A percentile compares a stretch with the other conserved stretches of the same genome.
Evolutionary conservation across 2,797 vertebrate species (phyloP).

Genomic region (Gouania willdenowi): DNA sequence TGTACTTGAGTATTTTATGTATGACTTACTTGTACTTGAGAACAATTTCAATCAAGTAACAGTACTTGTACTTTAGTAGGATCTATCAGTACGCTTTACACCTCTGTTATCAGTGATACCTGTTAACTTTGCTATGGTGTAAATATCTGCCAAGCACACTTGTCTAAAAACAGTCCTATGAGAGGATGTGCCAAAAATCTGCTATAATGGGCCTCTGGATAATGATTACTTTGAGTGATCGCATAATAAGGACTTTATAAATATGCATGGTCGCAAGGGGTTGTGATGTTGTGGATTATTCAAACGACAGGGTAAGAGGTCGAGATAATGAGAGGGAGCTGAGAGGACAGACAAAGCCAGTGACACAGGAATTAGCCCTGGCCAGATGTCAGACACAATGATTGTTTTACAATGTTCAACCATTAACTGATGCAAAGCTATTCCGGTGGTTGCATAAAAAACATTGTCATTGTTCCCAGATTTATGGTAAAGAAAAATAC

Average conservation of each 20-base stretch:
- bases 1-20: too few relatives aligned
- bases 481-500: neutral
- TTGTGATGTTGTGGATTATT: conserved; percentile 69
- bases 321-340: conserved; percentile 55
- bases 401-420: conserved; percentile 16
- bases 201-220: conserved; percentile 71
- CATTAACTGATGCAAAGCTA: neutral
- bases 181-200: conserved; percentile 49
- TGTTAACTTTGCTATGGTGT: conserved; percentile 35
- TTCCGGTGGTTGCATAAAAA: too few relatives aligned
- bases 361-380: conserved; percentile 24
- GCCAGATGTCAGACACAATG: conserved; percentile 32
- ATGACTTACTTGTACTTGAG: too few relatives aligned
- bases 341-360: conserved; percentile 10
- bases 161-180: conserved; percentile 42
- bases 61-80: too few relatives aligned
- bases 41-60: too few relatives aligned
- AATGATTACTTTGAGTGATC: conserved; percentile 75
- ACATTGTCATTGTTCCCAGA: too few relatives aligned
- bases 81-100: too few relatives aligned
- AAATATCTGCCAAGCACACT: conserved; percentile 25
- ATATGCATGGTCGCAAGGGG: conserved; percentile 72
- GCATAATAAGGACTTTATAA: conserved; percentile 75
- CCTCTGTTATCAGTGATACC: conserved; percentile 29
- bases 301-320: conserved; percentile 70